Evolutionary conservation across 2,888 invertebrate genomes (phyloP).

Genomic region (Kuschelorhynchus macadamiae): DNA sequence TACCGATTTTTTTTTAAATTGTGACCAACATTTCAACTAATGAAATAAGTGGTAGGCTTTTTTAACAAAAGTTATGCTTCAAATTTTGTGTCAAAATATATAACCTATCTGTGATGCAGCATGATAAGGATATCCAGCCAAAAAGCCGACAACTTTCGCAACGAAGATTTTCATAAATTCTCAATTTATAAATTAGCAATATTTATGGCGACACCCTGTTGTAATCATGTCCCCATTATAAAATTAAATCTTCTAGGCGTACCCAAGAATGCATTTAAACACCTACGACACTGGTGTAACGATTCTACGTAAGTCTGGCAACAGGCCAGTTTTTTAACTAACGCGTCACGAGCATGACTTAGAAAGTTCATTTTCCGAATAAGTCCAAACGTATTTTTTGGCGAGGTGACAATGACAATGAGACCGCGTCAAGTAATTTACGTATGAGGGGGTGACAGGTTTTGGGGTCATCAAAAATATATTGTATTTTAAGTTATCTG

Average conservation of each 20-base stretch:
- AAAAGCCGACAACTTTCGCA: too few species aligned
- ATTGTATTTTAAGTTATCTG: too few species aligned
- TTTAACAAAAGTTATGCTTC: too few species aligned
- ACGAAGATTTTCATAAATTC: background rate
- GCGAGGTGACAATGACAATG: background rate
- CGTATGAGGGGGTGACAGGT: too few species aligned
- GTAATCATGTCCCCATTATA: conserved; percentile 3
- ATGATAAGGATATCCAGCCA: too few species aligned
- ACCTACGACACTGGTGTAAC: background rate
- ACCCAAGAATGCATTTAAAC: conserved; percentile 2
- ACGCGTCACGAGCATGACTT: background rate
- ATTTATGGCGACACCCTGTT: background rate
- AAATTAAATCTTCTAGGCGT: background rate
- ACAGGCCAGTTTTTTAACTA: background rate
- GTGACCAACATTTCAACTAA: too few species aligned
- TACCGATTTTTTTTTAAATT: too few species aligned
- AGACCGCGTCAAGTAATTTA: too few species aligned
- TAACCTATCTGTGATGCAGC: too few species aligned
- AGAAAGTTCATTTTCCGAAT: background rate
- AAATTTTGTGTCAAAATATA: too few species aligned
- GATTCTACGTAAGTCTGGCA: conserved; percentile 8
- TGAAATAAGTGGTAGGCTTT: too few species aligned
- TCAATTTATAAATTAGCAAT: background rate
- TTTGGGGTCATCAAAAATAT: too few species aligned
- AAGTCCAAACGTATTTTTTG: conserved; percentile 10